Evolutionary conservation across 2,888 invertebrate species (phyloP).

Genomic region (Pyrgus malvae): DNA sequence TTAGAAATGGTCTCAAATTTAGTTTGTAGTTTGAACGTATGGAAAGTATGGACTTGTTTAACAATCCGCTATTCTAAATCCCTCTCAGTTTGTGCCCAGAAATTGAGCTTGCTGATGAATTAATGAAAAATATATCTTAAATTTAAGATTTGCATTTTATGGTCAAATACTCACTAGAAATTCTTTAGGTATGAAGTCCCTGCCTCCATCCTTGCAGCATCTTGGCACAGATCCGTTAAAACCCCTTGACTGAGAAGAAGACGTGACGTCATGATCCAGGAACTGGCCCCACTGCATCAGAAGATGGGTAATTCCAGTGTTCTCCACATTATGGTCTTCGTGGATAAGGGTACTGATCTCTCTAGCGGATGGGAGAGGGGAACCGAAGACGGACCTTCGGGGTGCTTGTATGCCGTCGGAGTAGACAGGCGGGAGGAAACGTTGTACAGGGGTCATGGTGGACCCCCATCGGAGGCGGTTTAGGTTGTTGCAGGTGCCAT

Average conservation of each 20-base stretch:
- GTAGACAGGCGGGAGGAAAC: constrained; percentile 91
- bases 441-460: constrained; percentile 90
- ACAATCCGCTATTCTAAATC: too few species aligned
- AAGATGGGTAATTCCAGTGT: constrained; percentile 87
- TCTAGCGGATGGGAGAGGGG: constrained; percentile 87
- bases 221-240: constrained; percentile 90
- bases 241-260: constrained; percentile 88
- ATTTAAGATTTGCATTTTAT: too few species aligned
- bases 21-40: too few species aligned
- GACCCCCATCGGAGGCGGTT: constrained; percentile 90
- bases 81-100: too few species aligned
- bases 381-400: constrained; percentile 81
- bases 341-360: constrained; percentile 86
- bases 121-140: too few species aligned
- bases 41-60: too few species aligned
- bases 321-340: constrained; percentile 83
- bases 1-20: too few species aligned
- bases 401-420: constrained; percentile 86
- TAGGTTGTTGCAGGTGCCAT: constrained; percentile 95
- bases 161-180: constrained; percentile 80
- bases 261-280: constrained; percentile 93
- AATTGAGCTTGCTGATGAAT: too few species aligned
- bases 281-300: constrained; percentile 97
- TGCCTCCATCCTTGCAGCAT: constrained; percentile 86
- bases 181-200: constrained; percentile 82